phyloP scores from a whole-genome alignment of 2,113 vertebrate genomes.

The Equus quagga region DNA sequence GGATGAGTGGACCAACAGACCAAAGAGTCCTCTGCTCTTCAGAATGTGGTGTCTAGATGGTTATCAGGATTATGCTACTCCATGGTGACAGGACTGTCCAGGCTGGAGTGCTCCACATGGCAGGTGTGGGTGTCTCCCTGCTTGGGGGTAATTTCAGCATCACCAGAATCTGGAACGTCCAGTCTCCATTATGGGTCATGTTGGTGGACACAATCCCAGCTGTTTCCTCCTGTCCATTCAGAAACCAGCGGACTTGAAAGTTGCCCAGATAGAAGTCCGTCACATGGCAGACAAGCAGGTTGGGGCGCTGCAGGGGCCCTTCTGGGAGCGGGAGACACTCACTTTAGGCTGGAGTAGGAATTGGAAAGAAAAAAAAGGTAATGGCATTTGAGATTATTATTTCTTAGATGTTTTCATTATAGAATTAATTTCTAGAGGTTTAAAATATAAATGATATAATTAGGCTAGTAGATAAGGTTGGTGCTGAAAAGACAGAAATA shows the following conservation, averaged over 20 bases:
- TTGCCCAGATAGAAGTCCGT: slow-evolving; percentile 16
- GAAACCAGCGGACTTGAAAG: background rate
- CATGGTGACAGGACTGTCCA: background rate
- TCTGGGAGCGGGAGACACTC: background rate
- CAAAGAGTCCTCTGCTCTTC: background rate
- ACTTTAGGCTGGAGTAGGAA: slow-evolving; percentile 17
- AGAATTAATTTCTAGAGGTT: background rate
- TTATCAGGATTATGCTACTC: background rate
- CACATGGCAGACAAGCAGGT: slow-evolving; percentile 82
- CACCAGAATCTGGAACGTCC: slow-evolving; percentile 64
- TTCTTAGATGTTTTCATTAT: background rate
- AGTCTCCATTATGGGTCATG: background rate
- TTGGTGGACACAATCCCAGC: background rate
- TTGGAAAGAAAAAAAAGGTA: background rate
- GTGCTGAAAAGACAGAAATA: background rate
- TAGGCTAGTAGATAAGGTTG: background rate
- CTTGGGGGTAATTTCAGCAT: slow-evolving; percentile 68
- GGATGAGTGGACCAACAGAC: background rate
- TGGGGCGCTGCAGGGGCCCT: slow-evolving; percentile 63
- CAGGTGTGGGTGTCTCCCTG: slow-evolving; percentile 86
- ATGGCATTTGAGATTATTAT: background rate
- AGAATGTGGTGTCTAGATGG: background rate
- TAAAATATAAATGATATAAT: background rate
- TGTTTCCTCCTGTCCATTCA: slow-evolving; percentile 44
- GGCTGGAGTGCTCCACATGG: slow-evolving; percentile 65